These are phyloP conservation scores for Rhagonycha fulva DNA, from an alignment of 2,888 invertebrate genomes.

Conservation along the genomic window DNA sequence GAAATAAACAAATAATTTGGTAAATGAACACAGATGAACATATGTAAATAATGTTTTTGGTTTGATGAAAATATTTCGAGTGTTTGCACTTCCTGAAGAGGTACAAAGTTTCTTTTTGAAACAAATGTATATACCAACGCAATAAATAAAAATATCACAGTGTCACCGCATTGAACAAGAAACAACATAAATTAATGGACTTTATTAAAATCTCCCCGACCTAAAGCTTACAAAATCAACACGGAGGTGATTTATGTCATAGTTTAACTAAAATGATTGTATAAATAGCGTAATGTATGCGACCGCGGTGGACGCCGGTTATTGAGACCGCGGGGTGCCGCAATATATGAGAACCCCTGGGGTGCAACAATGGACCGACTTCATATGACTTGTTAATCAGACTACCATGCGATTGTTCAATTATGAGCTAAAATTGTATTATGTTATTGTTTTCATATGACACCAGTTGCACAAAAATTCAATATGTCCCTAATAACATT, in stretches of 20 bases:
- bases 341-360: conserved; percentile 40
- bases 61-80: no score
- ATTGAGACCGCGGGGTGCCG: conserved; percentile 37
- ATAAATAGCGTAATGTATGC: conserved; percentile 38
- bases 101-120: neutral
- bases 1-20: neutral
- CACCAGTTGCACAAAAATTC: conserved; percentile 1
- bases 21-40: neutral
- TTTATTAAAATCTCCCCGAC: conserved; percentile 31
- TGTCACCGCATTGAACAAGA: neutral
- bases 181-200: conserved; percentile 19
- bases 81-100: no score
- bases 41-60: no score
- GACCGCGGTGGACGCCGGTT: conserved; percentile 37
- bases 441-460: conserved; percentile 17
- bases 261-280: conserved; percentile 37
- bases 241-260: conserved; percentile 41
- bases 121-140: neutral
- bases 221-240: conserved; percentile 38
- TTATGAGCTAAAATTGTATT: conserved; percentile 23
- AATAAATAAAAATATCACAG: neutral
- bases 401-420: conserved; percentile 34
- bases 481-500: neutral
- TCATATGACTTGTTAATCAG: conserved; percentile 38
- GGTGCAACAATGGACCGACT: conserved; percentile 32